Conservation (phyloP, 2,113 vertebrate genomes). For the Spizaetus ornatus region DNA sequence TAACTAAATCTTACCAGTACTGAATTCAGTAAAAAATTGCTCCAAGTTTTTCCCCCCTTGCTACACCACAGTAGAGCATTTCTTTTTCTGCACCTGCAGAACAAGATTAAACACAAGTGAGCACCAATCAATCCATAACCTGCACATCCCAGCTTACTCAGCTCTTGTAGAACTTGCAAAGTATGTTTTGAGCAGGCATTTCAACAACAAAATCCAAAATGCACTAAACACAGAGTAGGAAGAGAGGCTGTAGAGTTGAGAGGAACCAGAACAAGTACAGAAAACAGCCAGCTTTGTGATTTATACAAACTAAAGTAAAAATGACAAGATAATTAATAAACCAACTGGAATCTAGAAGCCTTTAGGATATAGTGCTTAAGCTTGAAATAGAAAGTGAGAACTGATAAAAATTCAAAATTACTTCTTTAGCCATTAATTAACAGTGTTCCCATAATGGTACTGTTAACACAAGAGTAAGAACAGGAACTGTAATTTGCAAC, state of each 20-base stretch:
- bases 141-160: neutral
- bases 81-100: neutral
- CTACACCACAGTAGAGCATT: neutral
- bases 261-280: neutral
- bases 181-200: neutral
- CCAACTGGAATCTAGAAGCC: neutral
- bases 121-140: neutral
- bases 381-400: constrained; percentile 1
- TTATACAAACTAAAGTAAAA: neutral
- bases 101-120: neutral
- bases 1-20: neutral
- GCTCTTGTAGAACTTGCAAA: neutral
- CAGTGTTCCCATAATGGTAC: neutral
- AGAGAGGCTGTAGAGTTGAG: neutral
- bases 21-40: neutral
- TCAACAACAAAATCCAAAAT: neutral
- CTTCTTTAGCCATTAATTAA: constrained; percentile 31
- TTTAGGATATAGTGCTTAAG: neutral
- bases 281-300: neutral
- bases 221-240: neutral
- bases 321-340: constrained; percentile 27
- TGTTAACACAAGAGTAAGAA: neutral
- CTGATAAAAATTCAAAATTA: constrained; percentile 4
- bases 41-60: neutral
- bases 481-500: neutral